Evolutionary conservation across 2,888 invertebrate species (phyloP).

Genomic region (Acleris sparsana): DNA sequence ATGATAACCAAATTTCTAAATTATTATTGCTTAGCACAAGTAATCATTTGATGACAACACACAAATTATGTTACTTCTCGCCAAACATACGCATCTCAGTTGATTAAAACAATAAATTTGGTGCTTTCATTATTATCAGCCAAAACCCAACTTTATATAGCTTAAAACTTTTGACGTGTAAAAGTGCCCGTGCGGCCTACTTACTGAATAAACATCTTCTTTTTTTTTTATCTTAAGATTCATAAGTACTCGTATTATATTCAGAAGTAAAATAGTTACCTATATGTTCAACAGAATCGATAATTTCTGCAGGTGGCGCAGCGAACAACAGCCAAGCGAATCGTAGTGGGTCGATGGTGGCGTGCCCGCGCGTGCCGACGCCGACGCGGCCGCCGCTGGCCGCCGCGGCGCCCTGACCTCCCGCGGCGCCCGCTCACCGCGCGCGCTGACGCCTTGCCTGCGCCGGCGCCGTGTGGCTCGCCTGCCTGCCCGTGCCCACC

Average conservation of each 20-base stretch:
- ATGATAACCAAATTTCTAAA: too few relatives aligned
- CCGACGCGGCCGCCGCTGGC: slow-evolving; percentile 72
- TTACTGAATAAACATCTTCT: too few relatives aligned
- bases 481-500: slow-evolving; percentile 68
- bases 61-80: too few relatives aligned
- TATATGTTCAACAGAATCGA: slow-evolving; percentile 54
- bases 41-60: too few relatives aligned
- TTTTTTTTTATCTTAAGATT: too few relatives aligned
- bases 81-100: too few relatives aligned
- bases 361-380: slow-evolving; percentile 87
- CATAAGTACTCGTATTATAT: not conserved
- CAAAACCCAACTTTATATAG: not conserved
- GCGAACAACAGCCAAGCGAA: slow-evolving; percentile 63
- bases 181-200: too few relatives aligned
- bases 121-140: too few relatives aligned
- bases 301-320: slow-evolving; percentile 59
- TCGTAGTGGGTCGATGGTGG: slow-evolving; percentile 79
- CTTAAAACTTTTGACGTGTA: too few relatives aligned
- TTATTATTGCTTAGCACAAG: too few relatives aligned
- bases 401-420: slow-evolving; percentile 79
- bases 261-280: slow-evolving; percentile 10
- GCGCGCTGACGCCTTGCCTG: slow-evolving; percentile 73
- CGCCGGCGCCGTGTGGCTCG: slow-evolving; percentile 66
- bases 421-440: slow-evolving; percentile 66
- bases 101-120: too few relatives aligned